These are phyloP conservation scores for Icerya purchasi DNA, from an alignment of 2,888 invertebrate species.

Conservation along the genomic window DNA sequence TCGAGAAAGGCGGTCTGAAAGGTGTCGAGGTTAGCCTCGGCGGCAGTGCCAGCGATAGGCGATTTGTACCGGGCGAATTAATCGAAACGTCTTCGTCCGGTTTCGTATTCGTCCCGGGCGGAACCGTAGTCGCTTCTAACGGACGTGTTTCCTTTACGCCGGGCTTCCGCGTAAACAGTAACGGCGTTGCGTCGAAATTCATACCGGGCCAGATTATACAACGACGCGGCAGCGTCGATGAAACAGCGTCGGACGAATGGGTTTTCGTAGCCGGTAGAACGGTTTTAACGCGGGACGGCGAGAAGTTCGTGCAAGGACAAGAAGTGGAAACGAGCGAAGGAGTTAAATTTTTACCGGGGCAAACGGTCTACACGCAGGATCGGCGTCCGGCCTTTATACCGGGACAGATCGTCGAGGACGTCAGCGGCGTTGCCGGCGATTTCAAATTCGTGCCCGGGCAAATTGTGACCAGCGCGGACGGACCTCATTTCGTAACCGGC, in stretches of 20 bases:
- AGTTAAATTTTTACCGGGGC: conserved; percentile 48
- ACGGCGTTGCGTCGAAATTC: conserved; percentile 43
- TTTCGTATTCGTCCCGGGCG: conserved; percentile 49
- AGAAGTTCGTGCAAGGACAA: conserved; percentile 44
- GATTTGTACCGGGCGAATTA: conserved; percentile 46
- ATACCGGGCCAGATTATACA: conserved; percentile 49
- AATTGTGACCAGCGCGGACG: conserved; percentile 37
- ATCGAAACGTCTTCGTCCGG: conserved; percentile 42
- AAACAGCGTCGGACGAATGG: conserved; percentile 26
- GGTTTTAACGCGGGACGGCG: conserved; percentile 18
- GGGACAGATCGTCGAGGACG: conserved; percentile 37
- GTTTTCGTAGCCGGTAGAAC: conserved; percentile 41
- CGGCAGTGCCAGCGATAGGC: conserved; percentile 37
- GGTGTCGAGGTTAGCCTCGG: conserved; percentile 30
- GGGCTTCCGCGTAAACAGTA: conserved; percentile 45
- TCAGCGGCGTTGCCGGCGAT: conserved; percentile 23
- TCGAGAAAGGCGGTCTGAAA: neutral
- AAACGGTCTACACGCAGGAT: conserved; percentile 35
- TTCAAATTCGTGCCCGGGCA: conserved; percentile 40
- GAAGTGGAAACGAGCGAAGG: conserved; percentile 34
- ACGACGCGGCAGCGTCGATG: conserved; percentile 34
- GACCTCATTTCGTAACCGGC: conserved; percentile 41
- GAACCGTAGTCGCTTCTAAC: conserved; percentile 43
- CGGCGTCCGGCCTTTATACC: conserved; percentile 37
- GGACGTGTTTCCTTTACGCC: conserved; percentile 45